A percentile compares a stretch with the other conserved stretches of the same genome.
Conservation (phyloP, 1,140 invertebrate species). For the Pteromalus puparum region DNA sequence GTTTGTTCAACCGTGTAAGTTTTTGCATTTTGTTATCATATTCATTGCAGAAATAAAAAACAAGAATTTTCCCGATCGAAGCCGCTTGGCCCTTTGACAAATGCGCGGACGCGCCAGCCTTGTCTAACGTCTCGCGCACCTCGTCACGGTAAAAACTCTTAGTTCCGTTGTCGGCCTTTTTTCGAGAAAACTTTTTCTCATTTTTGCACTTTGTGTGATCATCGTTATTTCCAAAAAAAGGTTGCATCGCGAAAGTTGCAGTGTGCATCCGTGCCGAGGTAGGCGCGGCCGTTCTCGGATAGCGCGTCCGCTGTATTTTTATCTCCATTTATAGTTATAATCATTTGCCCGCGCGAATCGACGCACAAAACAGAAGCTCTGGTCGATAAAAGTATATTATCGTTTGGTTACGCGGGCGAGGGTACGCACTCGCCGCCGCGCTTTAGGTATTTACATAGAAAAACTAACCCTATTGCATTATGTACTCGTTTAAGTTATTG, state of each 20-base stretch:
- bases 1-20: slow-evolving; percentile 13
- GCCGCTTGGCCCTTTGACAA: slow-evolving; percentile 50
- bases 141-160: neutral
- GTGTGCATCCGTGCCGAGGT: neutral
- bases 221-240: neutral
- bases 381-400: slow-evolving; percentile 73
- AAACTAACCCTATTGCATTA: slow-evolving; percentile 76
- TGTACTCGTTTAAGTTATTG: slow-evolving; percentile 73
- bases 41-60: slow-evolving; percentile 66
- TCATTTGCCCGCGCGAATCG: slow-evolving; percentile 57
- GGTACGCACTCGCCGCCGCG: slow-evolving; percentile 73
- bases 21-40: slow-evolving; percentile 37
- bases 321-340: neutral
- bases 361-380: slow-evolving; percentile 71
- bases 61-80: slow-evolving; percentile 69
- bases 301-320: slow-evolving; percentile 24
- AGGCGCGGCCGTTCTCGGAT: slow-evolving; percentile 42
- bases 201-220: neutral
- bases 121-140: slow-evolving; percentile 52
- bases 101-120: slow-evolving; percentile 42
- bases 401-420: slow-evolving; percentile 72
- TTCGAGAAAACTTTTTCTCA: neutral
- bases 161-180: neutral
- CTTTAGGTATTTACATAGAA: slow-evolving; percentile 77
- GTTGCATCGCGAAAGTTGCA: neutral